phyloP scores from a whole-genome alignment of 2,797 vertebrate genomes.

The Lithobates sylvaticus region DNA sequence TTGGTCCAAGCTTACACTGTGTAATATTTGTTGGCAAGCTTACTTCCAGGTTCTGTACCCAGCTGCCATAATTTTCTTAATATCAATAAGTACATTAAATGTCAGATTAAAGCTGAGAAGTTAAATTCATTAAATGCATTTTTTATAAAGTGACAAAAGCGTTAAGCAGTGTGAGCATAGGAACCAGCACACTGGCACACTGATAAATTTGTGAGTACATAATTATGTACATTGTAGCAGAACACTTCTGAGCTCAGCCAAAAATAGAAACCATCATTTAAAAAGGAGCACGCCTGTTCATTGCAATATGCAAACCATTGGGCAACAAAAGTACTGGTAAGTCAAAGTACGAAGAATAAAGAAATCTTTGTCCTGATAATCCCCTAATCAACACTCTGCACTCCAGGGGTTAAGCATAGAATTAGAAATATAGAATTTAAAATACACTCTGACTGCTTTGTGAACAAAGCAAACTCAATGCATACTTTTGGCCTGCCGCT shows the following conservation, averaged over 20 bases:
- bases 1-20: too few species aligned
- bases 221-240: slow-evolving; percentile 47
- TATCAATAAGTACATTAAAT: neutral
- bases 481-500: neutral
- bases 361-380: slow-evolving; percentile 29
- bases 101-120: too few species aligned
- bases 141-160: neutral
- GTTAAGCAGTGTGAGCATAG: slow-evolving; percentile 7
- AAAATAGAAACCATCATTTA: slow-evolving; percentile 47
- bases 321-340: slow-evolving; percentile 2
- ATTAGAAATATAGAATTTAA: slow-evolving; percentile 19
- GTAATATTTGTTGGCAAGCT: neutral
- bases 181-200: slow-evolving; percentile 8
- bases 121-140: neutral
- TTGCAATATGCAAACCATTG: slow-evolving; percentile 21
- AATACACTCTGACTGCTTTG: slow-evolving; percentile 4
- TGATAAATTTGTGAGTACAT: slow-evolving; percentile 41
- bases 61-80: neutral
- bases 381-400: slow-evolving; percentile 17
- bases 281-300: slow-evolving; percentile 20
- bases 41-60: neutral
- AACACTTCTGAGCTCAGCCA: slow-evolving; percentile 32
- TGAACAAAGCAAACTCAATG: slow-evolving; percentile 12
- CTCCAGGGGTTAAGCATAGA: slow-evolving; percentile 10
- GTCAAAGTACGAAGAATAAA: neutral